Evolutionary conservation across 2,797 vertebrate species (phyloP).

Genomic region (Pristis pectinata): DNA sequence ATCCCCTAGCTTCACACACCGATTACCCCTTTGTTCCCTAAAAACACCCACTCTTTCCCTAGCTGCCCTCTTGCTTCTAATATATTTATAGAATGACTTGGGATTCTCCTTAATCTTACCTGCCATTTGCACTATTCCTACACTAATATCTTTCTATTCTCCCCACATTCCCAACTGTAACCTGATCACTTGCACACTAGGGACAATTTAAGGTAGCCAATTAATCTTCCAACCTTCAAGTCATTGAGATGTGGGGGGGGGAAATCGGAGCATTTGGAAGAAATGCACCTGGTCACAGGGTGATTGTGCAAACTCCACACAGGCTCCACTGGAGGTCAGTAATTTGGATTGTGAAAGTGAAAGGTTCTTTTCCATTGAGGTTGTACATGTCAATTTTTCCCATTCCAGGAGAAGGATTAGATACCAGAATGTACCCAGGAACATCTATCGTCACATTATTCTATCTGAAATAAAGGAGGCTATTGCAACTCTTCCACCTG

Average conservation of each 20-base stretch:
- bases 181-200: background rate
- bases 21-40: too few relatives aligned
- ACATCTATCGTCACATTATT: conserved; percentile 87
- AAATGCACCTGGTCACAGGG: too few relatives aligned
- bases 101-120: too few relatives aligned
- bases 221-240: too few relatives aligned
- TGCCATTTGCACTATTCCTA: too few relatives aligned
- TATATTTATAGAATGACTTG: too few relatives aligned
- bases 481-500: conserved; percentile 74
- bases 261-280: too few relatives aligned
- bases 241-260: too few relatives aligned
- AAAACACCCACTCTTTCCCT: too few relatives aligned
- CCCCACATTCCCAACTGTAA: background rate
- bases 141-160: background rate
- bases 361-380: background rate
- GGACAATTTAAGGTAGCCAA: too few relatives aligned
- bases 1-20: too few relatives aligned
- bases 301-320: background rate
- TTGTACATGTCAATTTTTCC: background rate
- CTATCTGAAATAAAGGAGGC: conserved; percentile 93
- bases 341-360: background rate
- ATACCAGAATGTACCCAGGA: conserved; percentile 87
- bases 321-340: background rate
- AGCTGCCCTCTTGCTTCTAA: too few relatives aligned
- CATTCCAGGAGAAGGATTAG: conserved; percentile 73